phyloP scores from a whole-genome alignment of 2,113 vertebrate species.

The Chamaea fasciata region DNA sequence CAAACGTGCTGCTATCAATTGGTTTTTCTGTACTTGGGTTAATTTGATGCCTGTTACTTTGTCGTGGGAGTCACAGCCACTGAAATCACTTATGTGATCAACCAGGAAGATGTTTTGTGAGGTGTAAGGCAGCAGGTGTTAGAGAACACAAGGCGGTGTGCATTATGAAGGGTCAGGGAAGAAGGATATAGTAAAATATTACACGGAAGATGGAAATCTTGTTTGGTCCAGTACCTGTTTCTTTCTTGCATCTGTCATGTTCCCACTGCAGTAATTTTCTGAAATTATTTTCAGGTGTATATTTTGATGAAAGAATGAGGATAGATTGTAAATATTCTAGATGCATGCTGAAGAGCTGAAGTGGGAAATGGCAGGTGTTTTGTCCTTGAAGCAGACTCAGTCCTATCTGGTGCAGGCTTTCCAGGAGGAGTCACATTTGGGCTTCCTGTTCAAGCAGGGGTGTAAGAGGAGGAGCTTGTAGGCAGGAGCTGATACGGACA shows the following conservation, averaged over 20 bases:
- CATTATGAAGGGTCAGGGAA: not conserved
- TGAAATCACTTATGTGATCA: not conserved
- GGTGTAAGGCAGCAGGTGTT: not conserved
- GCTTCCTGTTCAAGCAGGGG: not conserved
- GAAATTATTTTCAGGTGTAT: not conserved
- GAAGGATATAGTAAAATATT: not conserved
- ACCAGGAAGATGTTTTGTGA: not conserved
- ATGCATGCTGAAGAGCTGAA: not conserved
- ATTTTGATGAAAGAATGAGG: not conserved
- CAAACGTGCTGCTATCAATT: not conserved
- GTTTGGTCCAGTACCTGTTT: not conserved
- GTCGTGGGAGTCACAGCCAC: not conserved
- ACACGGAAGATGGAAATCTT: not conserved
- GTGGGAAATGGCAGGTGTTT: not conserved
- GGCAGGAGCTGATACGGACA: not conserved
- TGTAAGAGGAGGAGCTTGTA: not conserved
- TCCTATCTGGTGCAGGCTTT: not conserved
- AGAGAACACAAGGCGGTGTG: not conserved
- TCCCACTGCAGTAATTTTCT: not conserved
- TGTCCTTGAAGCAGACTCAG: not conserved
- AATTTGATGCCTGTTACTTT: not conserved
- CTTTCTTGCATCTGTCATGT: not conserved
- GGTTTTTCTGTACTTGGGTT: not conserved
- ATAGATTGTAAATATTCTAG: not conserved
- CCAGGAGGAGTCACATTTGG: not conserved